Evolutionary conservation across 1,140 invertebrate species (phyloP).

Genomic region (Diorhabda carinulata): DNA sequence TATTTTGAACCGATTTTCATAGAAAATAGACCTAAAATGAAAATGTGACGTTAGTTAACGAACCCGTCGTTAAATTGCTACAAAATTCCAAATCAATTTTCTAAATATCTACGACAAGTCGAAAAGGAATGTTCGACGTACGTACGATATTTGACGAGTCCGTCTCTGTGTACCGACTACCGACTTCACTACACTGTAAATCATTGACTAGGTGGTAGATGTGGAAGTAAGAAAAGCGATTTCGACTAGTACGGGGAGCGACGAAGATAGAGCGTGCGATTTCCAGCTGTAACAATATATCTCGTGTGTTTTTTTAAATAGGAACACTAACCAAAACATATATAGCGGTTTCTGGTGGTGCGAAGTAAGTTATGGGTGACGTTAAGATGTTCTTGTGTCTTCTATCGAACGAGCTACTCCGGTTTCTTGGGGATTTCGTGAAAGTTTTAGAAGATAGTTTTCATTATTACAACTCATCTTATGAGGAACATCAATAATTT

Average conservation of each 20-base stretch:
- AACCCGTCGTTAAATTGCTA: too few relatives aligned
- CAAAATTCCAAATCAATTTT: too few relatives aligned
- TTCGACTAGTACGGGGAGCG: neutral
- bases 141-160: neutral
- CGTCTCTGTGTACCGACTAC: neutral
- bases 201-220: slow-evolving; percentile 21
- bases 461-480: too few relatives aligned
- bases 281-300: slow-evolving; percentile 32
- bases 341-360: slow-evolving; percentile 34
- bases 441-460: too few relatives aligned
- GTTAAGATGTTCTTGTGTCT: slow-evolving; percentile 21
- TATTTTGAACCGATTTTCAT: too few relatives aligned
- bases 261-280: slow-evolving; percentile 20
- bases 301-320: slow-evolving; percentile 31
- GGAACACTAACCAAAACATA: slow-evolving; percentile 34
- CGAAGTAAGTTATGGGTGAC: slow-evolving; percentile 27
- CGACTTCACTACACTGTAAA: slow-evolving; percentile 9
- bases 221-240: slow-evolving; percentile 8
- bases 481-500: too few relatives aligned
- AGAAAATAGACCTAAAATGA: too few relatives aligned
- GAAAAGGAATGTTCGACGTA: too few relatives aligned
- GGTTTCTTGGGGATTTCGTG: neutral
- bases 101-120: too few relatives aligned
- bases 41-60: too few relatives aligned
- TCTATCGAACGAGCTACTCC: slow-evolving; percentile 18